phyloP scores from a whole-genome alignment of 1,140 invertebrate genomes.

The Manduca sexta region DNA sequence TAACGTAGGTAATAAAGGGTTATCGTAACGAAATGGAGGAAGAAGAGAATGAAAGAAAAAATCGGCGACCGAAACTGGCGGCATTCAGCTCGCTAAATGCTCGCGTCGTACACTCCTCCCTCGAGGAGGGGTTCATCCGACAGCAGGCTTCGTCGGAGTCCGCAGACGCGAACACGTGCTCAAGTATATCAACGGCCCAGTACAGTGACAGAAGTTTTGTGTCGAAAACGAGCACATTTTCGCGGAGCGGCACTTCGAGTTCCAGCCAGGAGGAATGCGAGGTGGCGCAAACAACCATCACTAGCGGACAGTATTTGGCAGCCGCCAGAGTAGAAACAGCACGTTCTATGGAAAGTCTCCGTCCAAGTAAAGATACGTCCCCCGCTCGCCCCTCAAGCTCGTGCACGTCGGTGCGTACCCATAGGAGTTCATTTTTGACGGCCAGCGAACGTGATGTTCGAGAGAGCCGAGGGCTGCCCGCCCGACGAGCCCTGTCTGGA shows the following conservation, averaged over 20 bases:
- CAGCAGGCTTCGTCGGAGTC: constrained; percentile 60
- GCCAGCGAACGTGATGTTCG: constrained; percentile 79
- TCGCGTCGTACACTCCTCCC: constrained; percentile 53
- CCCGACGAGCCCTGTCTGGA: constrained; percentile 75
- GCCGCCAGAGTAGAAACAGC: constrained; percentile 76
- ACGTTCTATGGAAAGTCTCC: constrained; percentile 81
- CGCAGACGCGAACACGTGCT: constrained; percentile 51
- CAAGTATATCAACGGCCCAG: constrained; percentile 59
- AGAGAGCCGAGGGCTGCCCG: constrained; percentile 73
- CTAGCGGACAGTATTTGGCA: constrained; percentile 74
- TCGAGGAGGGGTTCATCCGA: constrained; percentile 44
- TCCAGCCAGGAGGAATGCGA: constrained; percentile 82
- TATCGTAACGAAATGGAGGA: constrained; percentile 70
- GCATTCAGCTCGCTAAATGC: constrained; percentile 53
- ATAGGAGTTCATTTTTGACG: constrained; percentile 75
- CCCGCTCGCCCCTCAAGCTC: constrained; percentile 63
- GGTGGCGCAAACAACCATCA: constrained; percentile 62
- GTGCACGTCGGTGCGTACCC: constrained; percentile 62
- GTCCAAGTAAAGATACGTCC: constrained; percentile 70
- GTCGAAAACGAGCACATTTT: constrained; percentile 75
- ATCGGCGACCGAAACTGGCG: constrained; percentile 47
- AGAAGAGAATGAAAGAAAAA: constrained; percentile 72
- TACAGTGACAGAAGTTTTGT: constrained; percentile 72
- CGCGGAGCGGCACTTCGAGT: constrained; percentile 76
- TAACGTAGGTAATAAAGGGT: constrained; percentile 18